Percentiles rank a stretch among this genome's conserved stretches.
phyloP scores from a whole-genome alignment of 1,140 invertebrate species.

The Apocrypta bakeri region DNA sequence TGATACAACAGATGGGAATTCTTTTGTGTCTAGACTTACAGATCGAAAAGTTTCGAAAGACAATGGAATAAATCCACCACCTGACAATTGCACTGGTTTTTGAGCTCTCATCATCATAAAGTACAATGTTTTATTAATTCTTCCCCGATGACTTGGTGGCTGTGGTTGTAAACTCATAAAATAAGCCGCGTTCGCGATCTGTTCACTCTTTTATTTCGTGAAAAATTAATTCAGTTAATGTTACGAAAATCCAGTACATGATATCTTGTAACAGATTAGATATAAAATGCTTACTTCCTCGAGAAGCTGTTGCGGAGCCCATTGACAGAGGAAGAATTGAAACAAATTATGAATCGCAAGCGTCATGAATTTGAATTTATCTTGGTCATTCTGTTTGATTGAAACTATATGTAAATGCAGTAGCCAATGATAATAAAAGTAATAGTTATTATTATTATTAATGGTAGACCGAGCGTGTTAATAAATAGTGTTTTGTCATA shows the following conservation, averaged over 20 bases:
- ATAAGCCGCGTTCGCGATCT: background rate
- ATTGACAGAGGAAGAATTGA: slow-evolving; percentile 34
- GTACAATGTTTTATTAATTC: background rate
- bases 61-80: slow-evolving; percentile 17
- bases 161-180: background rate
- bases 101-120: slow-evolving; percentile 26
- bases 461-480: too few relatives aligned
- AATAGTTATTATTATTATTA: too few relatives aligned
- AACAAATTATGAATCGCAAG: background rate
- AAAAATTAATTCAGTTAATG: too few relatives aligned
- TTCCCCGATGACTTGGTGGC: background rate
- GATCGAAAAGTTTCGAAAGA: slow-evolving; percentile 13
- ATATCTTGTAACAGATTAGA: too few relatives aligned
- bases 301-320: slow-evolving; percentile 6
- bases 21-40: background rate
- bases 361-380: background rate
- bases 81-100: slow-evolving; percentile 23
- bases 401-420: too few relatives aligned
- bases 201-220: slow-evolving; percentile 2
- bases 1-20: background rate
- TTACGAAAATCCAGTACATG: too few relatives aligned
- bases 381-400: background rate
- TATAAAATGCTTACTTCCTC: slow-evolving; percentile 18
- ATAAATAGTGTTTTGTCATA: too few relatives aligned
- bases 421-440: background rate